These are phyloP conservation scores for Encarsia formosa DNA, from an alignment of 2,888 invertebrate genomes.

Conservation along the genomic window DNA sequence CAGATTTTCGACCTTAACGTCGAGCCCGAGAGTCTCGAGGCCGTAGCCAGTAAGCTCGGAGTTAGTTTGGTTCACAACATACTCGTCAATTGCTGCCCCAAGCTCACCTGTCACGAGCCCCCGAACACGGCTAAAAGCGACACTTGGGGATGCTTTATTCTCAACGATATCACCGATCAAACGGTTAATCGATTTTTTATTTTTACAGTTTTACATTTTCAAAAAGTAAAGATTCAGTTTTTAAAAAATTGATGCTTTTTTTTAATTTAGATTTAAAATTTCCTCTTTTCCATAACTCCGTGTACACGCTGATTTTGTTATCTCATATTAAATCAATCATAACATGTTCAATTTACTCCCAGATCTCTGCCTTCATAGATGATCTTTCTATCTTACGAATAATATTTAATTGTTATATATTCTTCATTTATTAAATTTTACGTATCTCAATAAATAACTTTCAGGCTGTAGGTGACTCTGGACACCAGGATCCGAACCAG, in stretches of 20 bases:
- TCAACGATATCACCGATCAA: conserved; percentile 44
- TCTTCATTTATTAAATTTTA: no score
- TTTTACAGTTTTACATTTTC: no score
- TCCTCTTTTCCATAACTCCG: neutral
- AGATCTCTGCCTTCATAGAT: no score
- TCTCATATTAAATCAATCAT: no score
- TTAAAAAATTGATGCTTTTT: no score
- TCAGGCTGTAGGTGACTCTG: conserved; percentile 8
- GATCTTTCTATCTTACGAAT: neutral
- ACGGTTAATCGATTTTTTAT: neutral
- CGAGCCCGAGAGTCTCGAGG: conserved; percentile 66
- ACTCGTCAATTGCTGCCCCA: conserved; percentile 69
- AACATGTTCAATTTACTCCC: no score
- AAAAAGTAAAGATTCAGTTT: no score
- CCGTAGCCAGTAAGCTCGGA: conserved; percentile 65
- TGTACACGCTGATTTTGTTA: no score
- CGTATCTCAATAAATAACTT: no score
- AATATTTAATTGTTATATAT: no score
- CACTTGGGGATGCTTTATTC: conserved; percentile 37
- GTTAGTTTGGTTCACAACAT: conserved; percentile 72
- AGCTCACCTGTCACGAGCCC: conserved; percentile 49
- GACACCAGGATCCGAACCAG: conserved; percentile 37
- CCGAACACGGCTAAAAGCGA: conserved; percentile 14
- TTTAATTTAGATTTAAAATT: no score
- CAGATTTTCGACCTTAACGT: conserved; percentile 63